Conservation (phyloP, 2,113 vertebrate species). For the Paradoxurus hermaphroditus region DNA sequence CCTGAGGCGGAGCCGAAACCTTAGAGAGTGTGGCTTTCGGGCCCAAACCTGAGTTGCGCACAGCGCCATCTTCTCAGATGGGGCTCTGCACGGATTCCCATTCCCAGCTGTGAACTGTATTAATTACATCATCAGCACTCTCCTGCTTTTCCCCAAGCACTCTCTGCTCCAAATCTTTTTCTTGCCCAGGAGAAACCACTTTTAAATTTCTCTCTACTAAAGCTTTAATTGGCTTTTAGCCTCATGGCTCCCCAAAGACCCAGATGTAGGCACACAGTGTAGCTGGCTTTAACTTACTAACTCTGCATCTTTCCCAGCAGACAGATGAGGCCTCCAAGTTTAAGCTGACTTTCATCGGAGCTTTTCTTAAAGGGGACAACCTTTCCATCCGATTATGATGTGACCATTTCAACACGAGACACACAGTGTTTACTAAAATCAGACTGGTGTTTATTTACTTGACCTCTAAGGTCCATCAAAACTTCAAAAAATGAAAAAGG, state of each 20-base stretch:
- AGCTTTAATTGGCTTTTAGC: constrained; percentile 69
- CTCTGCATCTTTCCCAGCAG: constrained; percentile 30
- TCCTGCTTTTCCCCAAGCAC: constrained; percentile 26
- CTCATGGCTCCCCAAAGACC: constrained; percentile 69
- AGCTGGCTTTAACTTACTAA: background rate
- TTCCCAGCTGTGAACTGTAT: background rate
- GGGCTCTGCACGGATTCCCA: background rate
- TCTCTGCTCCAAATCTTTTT: constrained; percentile 69
- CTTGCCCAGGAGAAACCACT: constrained; percentile 65
- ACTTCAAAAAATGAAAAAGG: background rate
- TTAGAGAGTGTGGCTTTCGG: background rate
- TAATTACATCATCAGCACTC: background rate
- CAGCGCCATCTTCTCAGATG: background rate
- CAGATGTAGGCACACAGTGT: constrained; percentile 39
- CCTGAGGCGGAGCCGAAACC: background rate
- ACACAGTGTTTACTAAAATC: background rate
- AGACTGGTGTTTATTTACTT: background rate
- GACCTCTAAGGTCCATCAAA: background rate
- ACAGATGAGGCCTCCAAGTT: constrained; percentile 10
- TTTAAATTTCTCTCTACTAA: constrained; percentile 65
- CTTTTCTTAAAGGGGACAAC: constrained; percentile 45
- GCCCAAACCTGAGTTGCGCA: background rate
- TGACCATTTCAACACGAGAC: background rate
- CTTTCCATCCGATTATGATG: background rate
- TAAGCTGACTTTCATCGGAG: background rate